A percentile compares a stretch with the other conserved stretches of the same genome.
Conservation (phyloP, 2,888 invertebrate species). For the Cephus pulcher region DNA sequence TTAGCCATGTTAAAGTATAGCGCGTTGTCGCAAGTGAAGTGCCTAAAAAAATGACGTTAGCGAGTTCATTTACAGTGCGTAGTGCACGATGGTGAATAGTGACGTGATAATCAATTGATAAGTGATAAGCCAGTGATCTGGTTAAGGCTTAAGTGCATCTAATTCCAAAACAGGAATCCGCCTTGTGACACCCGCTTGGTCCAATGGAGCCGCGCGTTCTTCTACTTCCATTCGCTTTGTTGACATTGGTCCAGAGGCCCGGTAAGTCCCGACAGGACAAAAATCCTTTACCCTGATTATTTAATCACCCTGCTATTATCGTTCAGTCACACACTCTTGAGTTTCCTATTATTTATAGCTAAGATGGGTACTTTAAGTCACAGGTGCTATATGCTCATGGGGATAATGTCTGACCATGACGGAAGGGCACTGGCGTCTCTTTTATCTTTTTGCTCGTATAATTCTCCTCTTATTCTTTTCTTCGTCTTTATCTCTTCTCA, state of each 20-base stretch:
- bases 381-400: neutral
- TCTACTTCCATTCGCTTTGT: constrained; percentile 42
- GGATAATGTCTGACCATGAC: neutral
- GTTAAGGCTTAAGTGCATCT: neutral
- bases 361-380: neutral
- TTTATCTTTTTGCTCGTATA: neutral
- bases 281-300: neutral
- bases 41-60: constrained; percentile 19
- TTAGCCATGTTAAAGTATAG: constrained; percentile 34
- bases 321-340: neutral
- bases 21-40: constrained; percentile 9
- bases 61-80: constrained; percentile 12
- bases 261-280: neutral
- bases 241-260: constrained; percentile 43
- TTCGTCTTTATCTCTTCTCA: neutral
- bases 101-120: constrained; percentile 34
- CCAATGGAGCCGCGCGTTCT: constrained; percentile 48
- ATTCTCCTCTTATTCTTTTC: neutral
- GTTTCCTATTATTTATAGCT: neutral
- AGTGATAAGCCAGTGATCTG: constrained; percentile 25
- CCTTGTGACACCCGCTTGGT: constrained; percentile 38
- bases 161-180: constrained; percentile 36
- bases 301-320: neutral
- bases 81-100: constrained; percentile 29
- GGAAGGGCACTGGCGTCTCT: neutral